phyloP scores from a whole-genome alignment of 2,888 invertebrate species.

The Schizotus pectinicornis region DNA sequence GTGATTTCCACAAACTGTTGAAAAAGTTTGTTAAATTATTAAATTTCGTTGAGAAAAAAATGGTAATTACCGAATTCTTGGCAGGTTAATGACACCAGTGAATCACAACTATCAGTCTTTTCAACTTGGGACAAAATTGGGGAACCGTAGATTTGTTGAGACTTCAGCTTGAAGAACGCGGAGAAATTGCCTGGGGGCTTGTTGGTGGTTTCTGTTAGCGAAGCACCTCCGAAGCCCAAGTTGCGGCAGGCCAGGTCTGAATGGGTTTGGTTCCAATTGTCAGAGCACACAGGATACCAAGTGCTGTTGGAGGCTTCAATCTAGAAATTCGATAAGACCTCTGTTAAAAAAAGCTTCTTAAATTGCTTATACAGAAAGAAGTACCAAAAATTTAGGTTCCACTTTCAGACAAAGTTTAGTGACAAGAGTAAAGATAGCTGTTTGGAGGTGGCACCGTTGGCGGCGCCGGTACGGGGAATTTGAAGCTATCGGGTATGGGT shows the following conservation, averaged over 20 bases:
- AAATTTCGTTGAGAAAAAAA: constrained; percentile 6
- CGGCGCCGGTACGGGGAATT: too few relatives aligned
- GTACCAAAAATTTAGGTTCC: too few relatives aligned
- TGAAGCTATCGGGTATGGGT: too few relatives aligned
- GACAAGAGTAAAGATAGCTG: too few relatives aligned
- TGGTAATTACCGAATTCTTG: constrained; percentile 61
- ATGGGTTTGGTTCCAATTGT: constrained; percentile 62
- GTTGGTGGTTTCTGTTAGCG: constrained; percentile 49
- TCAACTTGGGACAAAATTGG: constrained; percentile 59
- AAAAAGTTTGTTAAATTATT: not conserved
- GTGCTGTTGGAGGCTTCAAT: constrained; percentile 44
- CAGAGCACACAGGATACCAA: constrained; percentile 61
- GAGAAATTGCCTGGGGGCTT: constrained; percentile 34
- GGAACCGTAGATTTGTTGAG: constrained; percentile 14
- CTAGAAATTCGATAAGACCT: constrained; percentile 27
- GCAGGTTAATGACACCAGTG: constrained; percentile 63
- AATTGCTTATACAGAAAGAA: too few relatives aligned
- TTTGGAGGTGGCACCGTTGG: too few relatives aligned
- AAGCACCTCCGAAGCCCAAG: constrained; percentile 62
- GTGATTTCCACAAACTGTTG: constrained; percentile 49
- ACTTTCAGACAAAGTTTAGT: too few relatives aligned
- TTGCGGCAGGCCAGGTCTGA: constrained; percentile 63
- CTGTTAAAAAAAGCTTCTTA: too few relatives aligned
- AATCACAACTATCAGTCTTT: constrained; percentile 53
- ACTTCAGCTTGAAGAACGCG: constrained; percentile 43